Evolutionary conservation across 2,113 vertebrate species (phyloP), one percentile per base, ranked within the genome.

Genomic region (Crotophaga sulcirostris): DNA sequence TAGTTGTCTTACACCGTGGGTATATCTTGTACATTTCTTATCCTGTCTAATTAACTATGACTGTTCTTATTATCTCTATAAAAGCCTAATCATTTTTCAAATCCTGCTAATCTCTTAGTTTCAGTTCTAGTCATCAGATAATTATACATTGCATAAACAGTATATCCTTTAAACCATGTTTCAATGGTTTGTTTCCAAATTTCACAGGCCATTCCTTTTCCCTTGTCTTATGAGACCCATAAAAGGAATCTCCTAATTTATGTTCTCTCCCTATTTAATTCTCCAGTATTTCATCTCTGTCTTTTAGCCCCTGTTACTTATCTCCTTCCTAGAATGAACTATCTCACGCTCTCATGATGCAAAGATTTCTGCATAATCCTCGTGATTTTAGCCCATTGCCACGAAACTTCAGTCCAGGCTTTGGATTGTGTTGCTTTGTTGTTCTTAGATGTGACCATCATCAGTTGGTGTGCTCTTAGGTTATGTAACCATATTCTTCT

Each of bases 21-120:
- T 62, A 44, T 77, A 59, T 34, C 56, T 49, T 79, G 54, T 66
- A 29, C 17, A 31, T 93, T 93, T 91, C 62, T 93, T 90, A 90
- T 20, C 21, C 68, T 51, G 10, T 63, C 75, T 85, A 80, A 92
- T 96, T 90, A 95, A 77, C 58, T 69, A 38, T 70, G 47, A 91
- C 67, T 74, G 26, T 88, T 70, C 90, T 49, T 87, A 60, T 83
- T 90, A 86, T 83, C 72, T 70, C 24, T 84, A 70, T 34, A 82
- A 56, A 88, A 60, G 38, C 86, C 63, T 69, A 95, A 72, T 82
- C 0, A 51, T 77, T 91, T 93, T 83, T 96, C 9, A 49, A 96
- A 83, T 88, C 63, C 67, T 74, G 45, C 38, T 91, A 87, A 97
- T 59, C 29, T 17, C 21, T 73, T 91, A 85, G 34, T 38, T 78